Conservation (phyloP, 2,797 vertebrate species). For the Smutsia gigantea region DNA sequence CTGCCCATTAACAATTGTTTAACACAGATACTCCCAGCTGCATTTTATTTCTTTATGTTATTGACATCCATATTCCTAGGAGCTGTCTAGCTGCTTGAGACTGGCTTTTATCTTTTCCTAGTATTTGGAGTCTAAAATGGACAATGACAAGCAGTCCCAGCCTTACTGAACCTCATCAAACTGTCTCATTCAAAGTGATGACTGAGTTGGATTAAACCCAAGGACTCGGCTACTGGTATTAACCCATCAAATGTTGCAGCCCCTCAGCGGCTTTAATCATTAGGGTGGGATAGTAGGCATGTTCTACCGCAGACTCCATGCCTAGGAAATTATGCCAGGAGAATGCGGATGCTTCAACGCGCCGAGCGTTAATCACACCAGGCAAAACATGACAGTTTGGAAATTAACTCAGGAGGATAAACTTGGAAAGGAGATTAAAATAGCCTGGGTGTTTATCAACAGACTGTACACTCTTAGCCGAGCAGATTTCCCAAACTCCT, state of each 20-base stretch:
- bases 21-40: constrained; percentile 61
- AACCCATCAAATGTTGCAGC: constrained; percentile 76
- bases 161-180: constrained; percentile 75
- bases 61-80: constrained; percentile 56
- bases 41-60: constrained; percentile 66
- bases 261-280: constrained; percentile 75
- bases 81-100: constrained; percentile 57
- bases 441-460: constrained; percentile 69
- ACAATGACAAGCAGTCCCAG: constrained; percentile 73
- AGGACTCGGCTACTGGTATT: constrained; percentile 73
- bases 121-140: constrained; percentile 70
- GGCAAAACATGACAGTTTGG: constrained; percentile 63
- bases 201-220: constrained; percentile 79
- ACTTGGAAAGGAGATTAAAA: constrained; percentile 72
- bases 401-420: constrained; percentile 71
- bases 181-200: constrained; percentile 78
- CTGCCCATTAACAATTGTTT: constrained; percentile 50
- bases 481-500: constrained; percentile 63
- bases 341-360: background rate
- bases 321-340: constrained; percentile 67
- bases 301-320: constrained; percentile 37
- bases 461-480: constrained; percentile 72
- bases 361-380: constrained; percentile 62
- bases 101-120: constrained; percentile 66
- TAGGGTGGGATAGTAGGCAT: constrained; percentile 76